These are phyloP conservation scores for Eupeodes corollae DNA, from an alignment of 1,140 invertebrate genomes.

Conservation along the genomic window DNA sequence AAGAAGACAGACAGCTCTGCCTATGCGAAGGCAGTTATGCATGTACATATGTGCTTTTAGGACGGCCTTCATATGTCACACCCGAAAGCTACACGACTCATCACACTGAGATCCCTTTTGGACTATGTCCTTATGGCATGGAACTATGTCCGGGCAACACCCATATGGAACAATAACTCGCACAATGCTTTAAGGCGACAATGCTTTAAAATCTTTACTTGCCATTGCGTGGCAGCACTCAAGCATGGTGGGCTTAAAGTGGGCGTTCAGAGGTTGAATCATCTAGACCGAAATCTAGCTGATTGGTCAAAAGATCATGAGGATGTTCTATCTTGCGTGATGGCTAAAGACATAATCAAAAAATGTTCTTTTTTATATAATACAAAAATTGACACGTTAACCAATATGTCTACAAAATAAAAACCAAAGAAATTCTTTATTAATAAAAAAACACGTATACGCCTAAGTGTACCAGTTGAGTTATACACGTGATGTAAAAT, in stretches of 20 bases:
- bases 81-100: constrained; percentile 51
- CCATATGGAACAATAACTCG: constrained; percentile 57
- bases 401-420: too few species aligned
- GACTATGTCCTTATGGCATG: constrained; percentile 60
- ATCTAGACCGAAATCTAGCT: constrained; percentile 22
- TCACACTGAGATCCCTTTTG: constrained; percentile 60
- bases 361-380: too few species aligned
- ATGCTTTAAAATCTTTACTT: constrained; percentile 57
- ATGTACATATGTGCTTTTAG: constrained; percentile 57
- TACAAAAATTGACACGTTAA: too few species aligned
- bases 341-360: too few species aligned
- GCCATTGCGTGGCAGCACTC: constrained; percentile 52
- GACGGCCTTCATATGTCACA: constrained; percentile 54
- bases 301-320: constrained; percentile 34
- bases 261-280: constrained; percentile 21
- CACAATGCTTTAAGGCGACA: constrained; percentile 53
- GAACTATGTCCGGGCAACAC: constrained; percentile 55
- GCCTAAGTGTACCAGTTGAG: too few species aligned
- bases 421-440: too few species aligned
- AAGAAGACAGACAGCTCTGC: constrained; percentile 58
- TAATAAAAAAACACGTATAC: too few species aligned
- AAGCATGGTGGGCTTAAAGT: constrained; percentile 43
- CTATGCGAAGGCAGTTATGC: constrained; percentile 52
- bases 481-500: too few species aligned
- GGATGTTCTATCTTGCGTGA: constrained; percentile 30